A percentile compares a stretch with the other conserved stretches of the same genome.
These are phyloP conservation scores for Callipepla squamata DNA, from an alignment of 2,113 vertebrate species.

Conservation along the genomic window DNA sequence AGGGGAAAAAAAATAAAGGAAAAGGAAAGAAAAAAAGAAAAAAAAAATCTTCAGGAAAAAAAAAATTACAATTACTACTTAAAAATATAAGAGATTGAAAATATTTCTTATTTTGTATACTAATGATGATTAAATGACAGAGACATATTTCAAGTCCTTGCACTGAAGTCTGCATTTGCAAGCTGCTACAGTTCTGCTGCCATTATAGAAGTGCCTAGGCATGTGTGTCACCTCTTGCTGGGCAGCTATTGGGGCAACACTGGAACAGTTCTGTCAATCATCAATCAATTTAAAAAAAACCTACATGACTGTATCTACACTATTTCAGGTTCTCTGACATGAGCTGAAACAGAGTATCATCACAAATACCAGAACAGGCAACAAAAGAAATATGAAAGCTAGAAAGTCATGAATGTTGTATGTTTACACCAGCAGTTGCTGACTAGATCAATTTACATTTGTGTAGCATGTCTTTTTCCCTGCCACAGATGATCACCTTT, in stretches of 20 bases:
- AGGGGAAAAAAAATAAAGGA: not conserved
- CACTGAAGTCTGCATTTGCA: not conserved
- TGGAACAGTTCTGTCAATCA: not conserved
- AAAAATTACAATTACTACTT: not conserved
- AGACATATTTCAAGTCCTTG: not conserved
- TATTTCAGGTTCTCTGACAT: not conserved
- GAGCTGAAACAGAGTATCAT: not conserved
- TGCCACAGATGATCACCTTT: not conserved
- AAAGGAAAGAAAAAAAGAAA: not conserved
- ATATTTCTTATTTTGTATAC: not conserved
- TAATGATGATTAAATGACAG: not conserved
- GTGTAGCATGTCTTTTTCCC: not conserved
- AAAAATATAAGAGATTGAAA: not conserved
- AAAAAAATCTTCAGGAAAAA: not conserved
- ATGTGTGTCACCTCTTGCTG: rapidly evolving
- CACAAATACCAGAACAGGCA: not conserved
- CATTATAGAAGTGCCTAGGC: not conserved
- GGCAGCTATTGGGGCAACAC: not conserved
- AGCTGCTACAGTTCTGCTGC: rapidly evolving
- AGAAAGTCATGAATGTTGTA: not conserved
- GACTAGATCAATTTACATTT: not conserved
- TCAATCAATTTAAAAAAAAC: not conserved
- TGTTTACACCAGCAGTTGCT: not conserved
- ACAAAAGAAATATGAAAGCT: not conserved
- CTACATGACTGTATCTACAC: not conserved